A percentile compares a stretch with the other conserved stretches of the same genome.
phyloP scores from a whole-genome alignment of 2,888 invertebrate genomes.

The Ichneumon xanthorius region DNA sequence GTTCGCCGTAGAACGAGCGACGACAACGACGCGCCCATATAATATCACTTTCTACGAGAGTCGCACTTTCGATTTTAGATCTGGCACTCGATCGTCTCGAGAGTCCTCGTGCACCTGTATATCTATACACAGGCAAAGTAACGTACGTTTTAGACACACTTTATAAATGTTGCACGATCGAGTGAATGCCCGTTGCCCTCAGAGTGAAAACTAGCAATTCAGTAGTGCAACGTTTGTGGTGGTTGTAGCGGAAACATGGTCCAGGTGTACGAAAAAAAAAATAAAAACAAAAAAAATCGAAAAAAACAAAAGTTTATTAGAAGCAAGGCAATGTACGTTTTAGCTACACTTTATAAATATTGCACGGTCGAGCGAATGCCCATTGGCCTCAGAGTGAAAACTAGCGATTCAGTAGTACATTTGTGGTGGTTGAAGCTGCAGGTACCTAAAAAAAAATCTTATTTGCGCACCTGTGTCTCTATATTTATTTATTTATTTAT shows the following conservation, averaged over 20 bases:
- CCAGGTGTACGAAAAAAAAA: no score
- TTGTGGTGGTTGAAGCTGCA: no score
- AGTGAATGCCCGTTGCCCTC: no score
- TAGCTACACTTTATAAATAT: conserved; percentile 2
- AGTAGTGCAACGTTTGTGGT: no score
- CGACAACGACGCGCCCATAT: conserved; percentile 65
- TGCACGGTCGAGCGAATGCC: not conserved
- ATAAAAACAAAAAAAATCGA: no score
- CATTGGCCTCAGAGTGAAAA: not conserved
- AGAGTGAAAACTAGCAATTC: not conserved
- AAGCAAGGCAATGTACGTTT: not conserved
- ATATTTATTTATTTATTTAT: no score
- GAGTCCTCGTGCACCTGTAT: conserved; percentile 25
- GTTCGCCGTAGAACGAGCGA: conserved; percentile 54
- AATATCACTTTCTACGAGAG: conserved; percentile 80
- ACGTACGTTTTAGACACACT: not conserved
- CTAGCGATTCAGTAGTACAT: not conserved
- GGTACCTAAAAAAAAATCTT: no score
- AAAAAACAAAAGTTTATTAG: not conserved
- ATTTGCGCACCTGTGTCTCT: no score
- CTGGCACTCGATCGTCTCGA: conserved; percentile 64
- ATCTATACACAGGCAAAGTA: conserved; percentile 11
- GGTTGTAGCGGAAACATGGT: no score
- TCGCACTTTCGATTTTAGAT: conserved; percentile 80
- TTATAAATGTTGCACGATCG: conserved; percentile 18